These are phyloP conservation scores for Drosophila athabasca DNA, from an alignment of 1,140 invertebrate genomes.

Conservation along the genomic window DNA sequence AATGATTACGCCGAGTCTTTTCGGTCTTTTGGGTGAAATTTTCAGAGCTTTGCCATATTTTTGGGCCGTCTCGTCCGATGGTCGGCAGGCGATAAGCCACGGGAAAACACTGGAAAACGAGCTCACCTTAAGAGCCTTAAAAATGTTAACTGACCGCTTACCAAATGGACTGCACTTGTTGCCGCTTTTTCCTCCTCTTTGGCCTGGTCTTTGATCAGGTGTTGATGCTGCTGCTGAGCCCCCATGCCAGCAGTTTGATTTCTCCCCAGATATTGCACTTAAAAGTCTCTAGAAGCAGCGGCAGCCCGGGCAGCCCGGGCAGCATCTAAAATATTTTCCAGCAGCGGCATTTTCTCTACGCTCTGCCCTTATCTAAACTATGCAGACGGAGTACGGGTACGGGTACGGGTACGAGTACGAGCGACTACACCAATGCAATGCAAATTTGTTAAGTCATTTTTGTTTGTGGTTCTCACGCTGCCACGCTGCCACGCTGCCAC, in stretches of 20 bases:
- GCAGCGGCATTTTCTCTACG: conserved; percentile 65
- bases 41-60: conserved; percentile 1
- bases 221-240: conserved; percentile 59
- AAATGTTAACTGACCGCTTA: conserved; percentile 51
- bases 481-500: conserved; percentile 75
- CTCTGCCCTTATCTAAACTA: conserved; percentile 76
- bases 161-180: conserved; percentile 69
- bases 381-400: conserved; percentile 31
- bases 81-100: conserved; percentile 31
- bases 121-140: conserved; percentile 58
- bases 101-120: conserved; percentile 67
- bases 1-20: conserved; percentile 67
- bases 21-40: conserved; percentile 58
- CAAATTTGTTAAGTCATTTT: conserved; percentile 81
- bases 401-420: not conserved
- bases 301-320: conserved; percentile 13
- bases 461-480: conserved; percentile 80
- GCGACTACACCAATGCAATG: conserved; percentile 41
- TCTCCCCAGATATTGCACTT: conserved; percentile 72
- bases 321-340: conserved; percentile 75
- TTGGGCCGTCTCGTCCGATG: not conserved
- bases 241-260: conserved; percentile 61
- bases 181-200: conserved; percentile 31
- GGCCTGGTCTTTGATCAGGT: conserved; percentile 61
- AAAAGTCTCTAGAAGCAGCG: conserved; percentile 62